phyloP scores from a whole-genome alignment of 1,140 invertebrate genomes.

The Leguminivora glycinivorella region DNA sequence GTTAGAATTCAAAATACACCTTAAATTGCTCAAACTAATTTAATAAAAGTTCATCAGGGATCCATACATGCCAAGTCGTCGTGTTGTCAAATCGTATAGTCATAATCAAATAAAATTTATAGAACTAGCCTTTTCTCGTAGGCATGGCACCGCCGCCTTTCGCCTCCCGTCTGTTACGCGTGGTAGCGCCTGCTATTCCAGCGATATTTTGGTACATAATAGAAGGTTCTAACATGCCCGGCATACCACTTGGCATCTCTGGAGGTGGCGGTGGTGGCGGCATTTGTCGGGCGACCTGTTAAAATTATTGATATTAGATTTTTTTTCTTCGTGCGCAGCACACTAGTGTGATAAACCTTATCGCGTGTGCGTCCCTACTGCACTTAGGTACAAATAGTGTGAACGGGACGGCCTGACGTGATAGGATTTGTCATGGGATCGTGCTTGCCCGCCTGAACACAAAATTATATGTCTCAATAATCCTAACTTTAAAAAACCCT shows the following conservation, averaged over 20 bases:
- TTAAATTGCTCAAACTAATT: not conserved
- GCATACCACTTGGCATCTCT: not conserved
- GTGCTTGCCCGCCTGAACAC: too few relatives aligned
- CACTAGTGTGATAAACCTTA: too few relatives aligned
- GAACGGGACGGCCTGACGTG: too few relatives aligned
- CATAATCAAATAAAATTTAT: not conserved
- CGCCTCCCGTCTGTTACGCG: slow-evolving; percentile 57
- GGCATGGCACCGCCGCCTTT: slow-evolving; percentile 68
- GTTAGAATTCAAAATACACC: not conserved
- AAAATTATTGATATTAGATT: slow-evolving; percentile 9
- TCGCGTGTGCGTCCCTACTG: too few relatives aligned
- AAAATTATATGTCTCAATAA: too few relatives aligned
- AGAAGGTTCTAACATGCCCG: not conserved
- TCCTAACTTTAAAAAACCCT: too few relatives aligned
- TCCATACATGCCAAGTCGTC: not conserved
- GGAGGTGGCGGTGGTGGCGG: slow-evolving; percentile 38
- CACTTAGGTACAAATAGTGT: too few relatives aligned
- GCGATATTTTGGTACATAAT: slow-evolving; percentile 15
- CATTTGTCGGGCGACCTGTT: slow-evolving; percentile 49
- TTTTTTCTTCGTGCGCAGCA: too few relatives aligned
- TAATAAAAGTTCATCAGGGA: not conserved
- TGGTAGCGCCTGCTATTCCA: slow-evolving; percentile 23
- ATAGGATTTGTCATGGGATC: too few relatives aligned
- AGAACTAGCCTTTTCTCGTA: slow-evolving; percentile 65
- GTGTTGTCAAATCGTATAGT: not conserved